Evolutionary conservation across 2,888 invertebrate genomes (phyloP).

Genomic region (Yponomeuta malinellus): DNA sequence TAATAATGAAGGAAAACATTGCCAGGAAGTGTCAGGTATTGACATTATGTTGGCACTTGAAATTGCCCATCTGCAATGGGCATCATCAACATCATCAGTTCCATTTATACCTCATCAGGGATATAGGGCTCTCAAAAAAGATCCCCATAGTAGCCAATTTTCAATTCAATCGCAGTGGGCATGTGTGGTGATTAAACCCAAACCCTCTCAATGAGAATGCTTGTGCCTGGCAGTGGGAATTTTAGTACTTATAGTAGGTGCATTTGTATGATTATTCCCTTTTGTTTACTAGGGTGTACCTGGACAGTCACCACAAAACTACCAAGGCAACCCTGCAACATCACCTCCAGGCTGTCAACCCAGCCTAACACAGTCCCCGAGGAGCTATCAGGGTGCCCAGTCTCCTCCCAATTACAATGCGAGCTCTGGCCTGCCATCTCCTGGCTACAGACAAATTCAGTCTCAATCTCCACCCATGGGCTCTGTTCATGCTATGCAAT

Average conservation of each 20-base stretch:
- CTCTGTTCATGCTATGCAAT: slow-evolving; percentile 67
- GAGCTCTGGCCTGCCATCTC: slow-evolving; percentile 73
- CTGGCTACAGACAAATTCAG: slow-evolving; percentile 67
- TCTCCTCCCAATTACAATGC: slow-evolving; percentile 68
- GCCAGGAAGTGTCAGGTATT: no score
- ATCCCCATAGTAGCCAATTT: no score
- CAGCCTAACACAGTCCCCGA: slow-evolving; percentile 56
- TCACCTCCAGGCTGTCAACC: slow-evolving; percentile 68
- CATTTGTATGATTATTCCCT: neutral
- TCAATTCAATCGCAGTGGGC: no score
- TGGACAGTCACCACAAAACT: slow-evolving; percentile 69
- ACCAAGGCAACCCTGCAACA: slow-evolving; percentile 72
- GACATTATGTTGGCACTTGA: no score
- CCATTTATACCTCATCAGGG: no score
- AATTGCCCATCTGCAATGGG: no score
- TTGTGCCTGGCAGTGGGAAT: no score
- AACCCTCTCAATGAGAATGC: no score
- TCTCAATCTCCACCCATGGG: slow-evolving; percentile 69
- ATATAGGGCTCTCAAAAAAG: no score
- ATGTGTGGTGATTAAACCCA: no score
- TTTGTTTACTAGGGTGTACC: slow-evolving; percentile 43
- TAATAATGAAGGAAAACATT: no score
- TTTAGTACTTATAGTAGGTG: neutral
- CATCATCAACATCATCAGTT: no score
- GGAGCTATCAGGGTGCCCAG: slow-evolving; percentile 72